Evolutionary conservation across 2,888 invertebrate genomes (phyloP), one percentile per base, ranked within the genome.

Genomic region (Anticlea derivata): DNA sequence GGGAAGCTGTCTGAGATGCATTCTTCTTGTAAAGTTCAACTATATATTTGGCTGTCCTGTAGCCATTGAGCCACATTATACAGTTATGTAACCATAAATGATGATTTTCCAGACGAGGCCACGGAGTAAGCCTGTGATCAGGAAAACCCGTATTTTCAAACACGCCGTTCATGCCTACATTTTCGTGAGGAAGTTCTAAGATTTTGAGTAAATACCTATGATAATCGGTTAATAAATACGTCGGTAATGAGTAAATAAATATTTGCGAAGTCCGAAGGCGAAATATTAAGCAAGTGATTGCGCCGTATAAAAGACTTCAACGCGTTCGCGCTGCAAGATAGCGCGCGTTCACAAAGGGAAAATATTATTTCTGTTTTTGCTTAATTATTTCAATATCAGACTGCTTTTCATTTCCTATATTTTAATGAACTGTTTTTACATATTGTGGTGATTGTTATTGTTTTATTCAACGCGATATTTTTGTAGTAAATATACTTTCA

Each of bases 1-100:
- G 86, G 86, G 86, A 83, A 80, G 80, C 79, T 79, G 80, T 80
- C 83, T 79, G 81, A 78, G 85, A 77, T 88, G 88, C 89, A 89
- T 89, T 89, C 89, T 89, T 88, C 87, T 87, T 82, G 78, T 86
- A 82, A 84, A 85, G 82, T 86, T 89, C 86, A 85, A 86, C 87
- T 87, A 88, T 89, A 88, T 88, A 89, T 89, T 88, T 78, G 87
- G 85, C 76, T 72, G 71, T 75, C 74, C 70, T 74, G 73, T 70
- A 65, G 65, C 69, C 73, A 72, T 67, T 70, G 69, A 73, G 60
- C 70, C 65, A 66, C 66, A 57, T 61, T 66, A 65, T 75, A 86
- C 83, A 78, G 84, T 86, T 86, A 86, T 78, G 65, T 80, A 75
- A 64, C 65, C 65, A 64, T 68, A 64, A 66, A 62, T 65, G 63